phyloP scores from a whole-genome alignment of 2,797 vertebrate genomes.

The Catostomus latipinnis region DNA sequence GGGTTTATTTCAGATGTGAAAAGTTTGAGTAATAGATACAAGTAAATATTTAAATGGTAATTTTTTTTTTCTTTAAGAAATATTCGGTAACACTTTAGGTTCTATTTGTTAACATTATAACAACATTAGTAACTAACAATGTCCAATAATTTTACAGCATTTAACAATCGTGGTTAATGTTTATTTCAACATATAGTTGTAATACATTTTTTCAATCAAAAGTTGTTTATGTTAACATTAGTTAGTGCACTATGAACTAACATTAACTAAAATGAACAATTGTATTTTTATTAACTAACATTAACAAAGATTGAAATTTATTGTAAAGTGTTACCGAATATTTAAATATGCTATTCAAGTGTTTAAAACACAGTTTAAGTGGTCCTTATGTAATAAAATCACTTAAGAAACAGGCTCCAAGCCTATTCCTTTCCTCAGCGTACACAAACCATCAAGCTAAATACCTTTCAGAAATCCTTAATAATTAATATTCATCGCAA shows the following conservation, averaged over 20 bases:
- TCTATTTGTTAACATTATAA: no score
- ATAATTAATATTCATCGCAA: constrained; percentile 1
- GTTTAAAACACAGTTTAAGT: background rate
- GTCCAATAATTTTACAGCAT: no score
- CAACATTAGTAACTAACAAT: no score
- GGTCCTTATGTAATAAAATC: background rate
- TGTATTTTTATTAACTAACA: no score
- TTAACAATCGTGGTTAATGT: no score
- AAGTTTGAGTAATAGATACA: background rate
- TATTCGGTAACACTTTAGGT: no score
- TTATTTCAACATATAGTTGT: no score
- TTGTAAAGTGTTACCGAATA: background rate
- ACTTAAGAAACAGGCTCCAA: background rate
- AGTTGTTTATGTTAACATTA: no score
- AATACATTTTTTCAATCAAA: no score
- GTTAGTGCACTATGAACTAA: no score
- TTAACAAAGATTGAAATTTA: no score
- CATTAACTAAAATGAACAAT: no score
- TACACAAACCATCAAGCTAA: constrained; percentile 1
- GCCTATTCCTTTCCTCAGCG: background rate
- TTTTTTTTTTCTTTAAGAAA: background rate
- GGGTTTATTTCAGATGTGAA: background rate
- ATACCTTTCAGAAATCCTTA: background rate
- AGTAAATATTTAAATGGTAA: background rate
- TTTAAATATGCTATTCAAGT: background rate